Evolutionary conservation across 37 sponge, comb jelly and placozoan species (phyloP).

Genomic region (Oscarella lobularis): DNA sequence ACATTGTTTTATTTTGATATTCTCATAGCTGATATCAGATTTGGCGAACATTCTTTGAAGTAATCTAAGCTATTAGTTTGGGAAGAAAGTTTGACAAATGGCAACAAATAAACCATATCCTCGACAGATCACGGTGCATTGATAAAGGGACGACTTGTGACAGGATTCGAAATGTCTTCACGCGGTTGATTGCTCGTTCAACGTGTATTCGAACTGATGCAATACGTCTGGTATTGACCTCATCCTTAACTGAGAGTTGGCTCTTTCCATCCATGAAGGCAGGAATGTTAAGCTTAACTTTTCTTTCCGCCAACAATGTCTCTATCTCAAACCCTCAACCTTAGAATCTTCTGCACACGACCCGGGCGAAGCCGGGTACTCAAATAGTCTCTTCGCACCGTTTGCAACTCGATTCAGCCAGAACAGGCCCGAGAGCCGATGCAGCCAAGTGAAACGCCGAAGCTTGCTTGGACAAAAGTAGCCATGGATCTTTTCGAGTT

Average conservation of each 20-base stretch:
- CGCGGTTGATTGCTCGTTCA: background rate
- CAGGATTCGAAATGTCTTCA: too few species aligned
- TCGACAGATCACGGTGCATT: too few species aligned
- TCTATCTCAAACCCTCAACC: background rate
- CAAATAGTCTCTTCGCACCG: background rate
- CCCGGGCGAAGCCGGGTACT: background rate
- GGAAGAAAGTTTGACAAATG: background rate
- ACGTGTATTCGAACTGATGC: background rate
- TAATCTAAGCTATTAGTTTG: background rate
- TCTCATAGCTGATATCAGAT: too few species aligned
- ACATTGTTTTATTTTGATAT: background rate
- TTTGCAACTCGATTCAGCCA: background rate
- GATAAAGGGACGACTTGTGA: too few species aligned
- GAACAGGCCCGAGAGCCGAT: background rate
- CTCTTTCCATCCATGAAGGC: background rate
- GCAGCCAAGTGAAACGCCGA: slow-evolving; percentile 6
- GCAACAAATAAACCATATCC: background rate
- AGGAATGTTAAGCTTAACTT: background rate
- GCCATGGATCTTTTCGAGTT: too few species aligned
- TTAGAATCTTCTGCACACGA: background rate
- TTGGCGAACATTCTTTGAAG: too few species aligned
- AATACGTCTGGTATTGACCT: background rate
- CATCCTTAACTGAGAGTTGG: background rate
- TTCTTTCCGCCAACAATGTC: background rate
- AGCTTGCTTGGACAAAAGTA: slow-evolving; percentile 19